phyloP scores from a whole-genome alignment of 2,797 vertebrate species.

The Pseudochirops cupreus region DNA sequence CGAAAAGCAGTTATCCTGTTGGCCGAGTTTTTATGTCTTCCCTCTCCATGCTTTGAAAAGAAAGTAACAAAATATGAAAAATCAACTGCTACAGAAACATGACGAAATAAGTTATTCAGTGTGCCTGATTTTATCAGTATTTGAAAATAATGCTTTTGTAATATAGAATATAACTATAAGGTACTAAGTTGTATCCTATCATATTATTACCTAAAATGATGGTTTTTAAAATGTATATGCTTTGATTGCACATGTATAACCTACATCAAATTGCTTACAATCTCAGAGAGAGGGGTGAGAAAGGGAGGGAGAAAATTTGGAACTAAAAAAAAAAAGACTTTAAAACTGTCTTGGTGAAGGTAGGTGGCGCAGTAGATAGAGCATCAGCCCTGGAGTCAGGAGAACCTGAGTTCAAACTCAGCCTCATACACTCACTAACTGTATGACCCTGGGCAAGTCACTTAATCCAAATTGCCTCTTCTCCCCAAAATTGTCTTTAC shows the following conservation, averaged over 20 bases:
- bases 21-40: not conserved
- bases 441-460: too few relatives aligned
- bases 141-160: conserved; percentile 35
- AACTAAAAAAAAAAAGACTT: too few relatives aligned
- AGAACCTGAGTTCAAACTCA: too few relatives aligned
- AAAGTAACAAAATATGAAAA: conserved; percentile 38
- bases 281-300: too few relatives aligned
- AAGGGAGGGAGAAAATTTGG: too few relatives aligned
- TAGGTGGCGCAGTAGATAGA: too few relatives aligned
- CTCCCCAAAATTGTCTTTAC: not conserved
- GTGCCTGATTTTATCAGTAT: not conserved
- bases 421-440: too few relatives aligned
- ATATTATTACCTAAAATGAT: not conserved
- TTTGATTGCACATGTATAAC: not conserved
- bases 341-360: too few relatives aligned
- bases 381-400: too few relatives aligned
- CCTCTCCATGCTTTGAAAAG: not conserved
- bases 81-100: not conserved
- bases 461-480: not conserved
- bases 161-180: conserved; percentile 2
- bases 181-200: not conserved
- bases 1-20: conserved; percentile 15
- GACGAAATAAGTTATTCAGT: conserved; percentile 7
- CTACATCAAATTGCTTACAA: too few relatives aligned
- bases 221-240: not conserved